These are phyloP conservation scores for Eulemur rufifrons DNA, from an alignment of 2,113 vertebrate species.

Conservation along the genomic window DNA sequence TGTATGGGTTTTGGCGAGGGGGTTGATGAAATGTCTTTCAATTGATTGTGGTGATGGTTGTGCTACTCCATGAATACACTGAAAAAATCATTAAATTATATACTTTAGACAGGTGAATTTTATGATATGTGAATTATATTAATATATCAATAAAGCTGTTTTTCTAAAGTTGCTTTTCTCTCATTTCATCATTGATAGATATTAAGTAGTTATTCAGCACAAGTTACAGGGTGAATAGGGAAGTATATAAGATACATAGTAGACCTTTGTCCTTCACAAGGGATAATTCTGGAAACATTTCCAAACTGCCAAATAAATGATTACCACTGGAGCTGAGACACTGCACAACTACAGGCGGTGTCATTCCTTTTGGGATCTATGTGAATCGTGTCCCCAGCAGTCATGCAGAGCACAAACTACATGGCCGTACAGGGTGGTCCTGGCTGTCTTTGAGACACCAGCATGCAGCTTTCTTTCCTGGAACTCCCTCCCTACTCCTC, in stretches of 20 bases:
- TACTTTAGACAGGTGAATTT: neutral
- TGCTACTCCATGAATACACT: neutral
- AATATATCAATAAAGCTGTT: neutral
- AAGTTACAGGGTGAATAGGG: slow-evolving; percentile 2
- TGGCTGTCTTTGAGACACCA: neutral
- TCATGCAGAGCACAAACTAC: neutral
- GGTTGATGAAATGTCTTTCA: neutral
- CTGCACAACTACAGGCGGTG: neutral
- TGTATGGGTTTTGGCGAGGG: too few species aligned
- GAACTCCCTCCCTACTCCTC: neutral
- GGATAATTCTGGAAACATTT: slow-evolving; percentile 53
- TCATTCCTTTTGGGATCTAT: neutral
- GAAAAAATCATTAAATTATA: neutral
- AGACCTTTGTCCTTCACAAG: slow-evolving; percentile 51
- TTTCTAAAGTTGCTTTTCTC: neutral
- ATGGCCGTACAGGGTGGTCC: neutral
- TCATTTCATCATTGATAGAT: neutral
- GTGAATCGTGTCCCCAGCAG: neutral
- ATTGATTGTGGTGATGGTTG: neutral
- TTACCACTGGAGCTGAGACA: neutral
- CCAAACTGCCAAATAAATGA: slow-evolving; percentile 55
- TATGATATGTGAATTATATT: neutral
- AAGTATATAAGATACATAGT: neutral
- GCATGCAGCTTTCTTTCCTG: neutral
- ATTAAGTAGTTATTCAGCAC: neutral